Evolutionary conservation across 2,113 vertebrate species (phyloP).

Genomic region (Amazona vittata): DNA sequence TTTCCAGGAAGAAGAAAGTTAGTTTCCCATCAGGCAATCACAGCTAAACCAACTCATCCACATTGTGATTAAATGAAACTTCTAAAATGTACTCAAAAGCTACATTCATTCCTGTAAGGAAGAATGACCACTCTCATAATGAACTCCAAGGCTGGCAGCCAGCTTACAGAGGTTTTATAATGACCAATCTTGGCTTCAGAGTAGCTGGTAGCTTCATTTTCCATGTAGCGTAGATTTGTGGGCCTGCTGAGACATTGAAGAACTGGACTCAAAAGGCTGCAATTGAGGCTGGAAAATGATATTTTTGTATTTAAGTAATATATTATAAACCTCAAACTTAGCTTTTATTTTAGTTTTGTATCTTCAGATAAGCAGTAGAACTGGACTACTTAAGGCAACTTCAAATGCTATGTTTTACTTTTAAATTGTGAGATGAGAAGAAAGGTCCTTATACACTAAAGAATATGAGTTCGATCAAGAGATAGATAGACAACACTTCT

Average conservation of each 20-base stretch:
- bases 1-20: slow-evolving; percentile 70
- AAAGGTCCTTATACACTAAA: background rate
- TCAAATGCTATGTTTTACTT: background rate
- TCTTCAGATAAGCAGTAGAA: background rate
- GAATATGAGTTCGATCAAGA: background rate
- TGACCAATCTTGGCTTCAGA: slow-evolving; percentile 59
- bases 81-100: slow-evolving; percentile 73
- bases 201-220: slow-evolving; percentile 58
- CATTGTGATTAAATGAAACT: slow-evolving; percentile 68
- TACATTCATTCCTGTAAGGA: slow-evolving; percentile 72
- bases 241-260: background rate
- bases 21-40: slow-evolving; percentile 74
- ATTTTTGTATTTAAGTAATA: background rate
- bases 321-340: background rate
- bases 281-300: background rate
- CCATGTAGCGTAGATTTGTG: slow-evolving; percentile 11
- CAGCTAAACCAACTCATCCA: slow-evolving; percentile 57
- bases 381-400: background rate
- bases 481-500: background rate
- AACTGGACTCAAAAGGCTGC: background rate
- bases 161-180: slow-evolving; percentile 62
- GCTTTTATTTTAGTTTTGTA: background rate
- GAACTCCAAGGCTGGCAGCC: slow-evolving; percentile 58
- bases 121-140: slow-evolving; percentile 70
- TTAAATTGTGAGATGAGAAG: background rate